Base-by-base conservation (phyloP, 2,113 vertebrate species). In the Kobus ellipsiprymnus region DNA sequence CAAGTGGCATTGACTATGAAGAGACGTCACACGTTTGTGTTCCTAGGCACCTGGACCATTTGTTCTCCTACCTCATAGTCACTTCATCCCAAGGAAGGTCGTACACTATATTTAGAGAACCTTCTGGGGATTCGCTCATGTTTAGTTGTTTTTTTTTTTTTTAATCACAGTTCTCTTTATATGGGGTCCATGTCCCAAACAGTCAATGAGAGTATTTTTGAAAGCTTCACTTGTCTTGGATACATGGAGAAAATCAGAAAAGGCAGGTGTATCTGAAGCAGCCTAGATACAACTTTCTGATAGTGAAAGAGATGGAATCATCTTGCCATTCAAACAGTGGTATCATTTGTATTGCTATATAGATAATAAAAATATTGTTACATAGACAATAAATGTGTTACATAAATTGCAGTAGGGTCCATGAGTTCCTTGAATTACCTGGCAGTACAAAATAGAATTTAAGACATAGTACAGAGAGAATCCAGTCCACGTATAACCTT, bases 271-370 rank as follows among this genome's bases (percentile, higher is more conserved):
- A 29, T 25, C 50, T 50, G 85, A 86, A 85, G 77, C 64, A 74
- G n/a, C 64, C 9, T 23, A 14, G 30, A 5, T 27, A 15, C 17
- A 55, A 15, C 91, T 95, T 91, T 64, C 62, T 46, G 50, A 16
- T 3, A 48, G 29, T 30, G 19, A 77, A 80, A 88, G 83, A 64
- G 40, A 30, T 64, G 29, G 25, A 60, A 15, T 97, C 74, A 50
- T 87, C 46, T 84, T 97, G 62, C 48, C 78, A n/a, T 78, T 59
- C 50, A 46, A 64, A 30, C 44, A 7, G n/a, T 55, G 29, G 19
- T 82, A 48, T 44, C 33, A n/a, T 77, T 80, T 96, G 36, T 90
- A 46, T 87, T 67, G 8, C 55, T 95, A 80, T 19, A 80, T 80
- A 80, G 33, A 50, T 80, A 19, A 50, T 50, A 78, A 78, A 48